phyloP scores from a whole-genome alignment of 2,113 vertebrate species.

The Oostethus manadensis region DNA sequence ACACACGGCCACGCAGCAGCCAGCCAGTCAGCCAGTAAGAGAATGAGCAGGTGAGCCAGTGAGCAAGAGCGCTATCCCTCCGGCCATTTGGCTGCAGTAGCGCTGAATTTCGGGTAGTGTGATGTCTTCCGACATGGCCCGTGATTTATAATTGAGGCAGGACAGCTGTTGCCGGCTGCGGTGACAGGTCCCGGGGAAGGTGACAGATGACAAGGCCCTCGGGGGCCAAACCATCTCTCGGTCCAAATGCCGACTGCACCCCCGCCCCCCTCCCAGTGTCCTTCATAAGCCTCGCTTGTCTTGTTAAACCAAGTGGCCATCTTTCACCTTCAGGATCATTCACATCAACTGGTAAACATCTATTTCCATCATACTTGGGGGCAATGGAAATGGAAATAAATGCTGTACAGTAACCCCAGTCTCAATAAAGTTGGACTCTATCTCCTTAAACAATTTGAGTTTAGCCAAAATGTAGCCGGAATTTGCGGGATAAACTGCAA shows the following conservation, averaged over 20 bases:
- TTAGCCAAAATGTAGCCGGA: too few relatives aligned
- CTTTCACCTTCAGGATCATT: slow-evolving; percentile 24
- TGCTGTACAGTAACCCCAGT: too few relatives aligned
- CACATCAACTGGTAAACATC: background rate
- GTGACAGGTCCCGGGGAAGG: slow-evolving; percentile 63
- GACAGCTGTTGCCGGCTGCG: slow-evolving; percentile 68
- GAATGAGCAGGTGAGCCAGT: slow-evolving; percentile 1
- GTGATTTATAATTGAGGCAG: slow-evolving; percentile 70
- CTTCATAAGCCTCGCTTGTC: slow-evolving; percentile 33
- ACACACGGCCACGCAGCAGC: background rate
- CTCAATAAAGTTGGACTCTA: too few relatives aligned
- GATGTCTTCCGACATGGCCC: slow-evolving; percentile 63
- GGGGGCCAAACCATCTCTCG: slow-evolving; percentile 53
- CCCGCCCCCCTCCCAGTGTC: slow-evolving; percentile 57
- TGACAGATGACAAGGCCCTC: slow-evolving; percentile 65
- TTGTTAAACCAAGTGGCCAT: slow-evolving; percentile 40
- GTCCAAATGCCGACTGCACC: slow-evolving; percentile 56
- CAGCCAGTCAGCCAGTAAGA: background rate
- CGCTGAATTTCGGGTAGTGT: slow-evolving; percentile 57
- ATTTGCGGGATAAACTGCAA: too few relatives aligned
- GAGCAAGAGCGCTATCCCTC: slow-evolving; percentile 37
- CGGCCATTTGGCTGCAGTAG: slow-evolving; percentile 51
- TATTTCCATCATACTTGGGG: background rate
- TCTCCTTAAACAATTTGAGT: too few relatives aligned
- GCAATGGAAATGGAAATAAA: background rate